A percentile compares a stretch with the other conserved stretches of the same genome.
phyloP scores from a whole-genome alignment of 2,888 invertebrate genomes.

The Serrognathus titanus region DNA sequence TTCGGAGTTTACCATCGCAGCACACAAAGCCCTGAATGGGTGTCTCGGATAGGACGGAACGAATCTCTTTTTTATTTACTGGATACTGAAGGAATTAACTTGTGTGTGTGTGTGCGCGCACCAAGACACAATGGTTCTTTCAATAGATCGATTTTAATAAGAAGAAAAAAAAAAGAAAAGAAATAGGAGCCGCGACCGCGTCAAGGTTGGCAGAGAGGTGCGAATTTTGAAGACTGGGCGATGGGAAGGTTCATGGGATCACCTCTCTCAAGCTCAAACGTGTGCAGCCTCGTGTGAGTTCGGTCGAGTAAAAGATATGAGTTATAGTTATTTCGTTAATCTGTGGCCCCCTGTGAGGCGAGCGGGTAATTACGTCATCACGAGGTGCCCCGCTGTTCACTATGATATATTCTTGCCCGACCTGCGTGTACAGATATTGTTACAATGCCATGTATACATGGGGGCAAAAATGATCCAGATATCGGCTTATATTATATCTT shows the following conservation, averaged over 20 bases:
- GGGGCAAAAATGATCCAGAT: constrained; percentile 14
- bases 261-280: not conserved
- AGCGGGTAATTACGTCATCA: constrained; percentile 46
- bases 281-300: constrained; percentile 30
- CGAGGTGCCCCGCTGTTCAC: constrained; percentile 33
- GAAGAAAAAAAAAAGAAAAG: no score
- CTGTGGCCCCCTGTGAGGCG: constrained; percentile 41
- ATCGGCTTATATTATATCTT: constrained; percentile 3
- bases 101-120: no score
- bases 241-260: no score
- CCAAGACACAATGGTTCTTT: no score
- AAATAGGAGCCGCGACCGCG: no score
- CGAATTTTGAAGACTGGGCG: no score
- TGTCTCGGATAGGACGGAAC: no score
- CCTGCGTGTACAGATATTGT: constrained; percentile 31
- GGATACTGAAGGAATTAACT: no score
- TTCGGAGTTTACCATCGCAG: not conserved
- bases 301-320: constrained; percentile 36
- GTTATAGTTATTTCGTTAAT: constrained; percentile 44
- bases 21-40: not conserved
- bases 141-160: no score
- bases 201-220: no score
- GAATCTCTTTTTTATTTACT: no score
- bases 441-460: constrained; percentile 11
- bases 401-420: constrained; percentile 38